Evolutionary conservation across 2,888 invertebrate genomes (phyloP), one percentile per base, ranked within the genome.

Genomic region (Caenorhabditis angaria): DNA sequence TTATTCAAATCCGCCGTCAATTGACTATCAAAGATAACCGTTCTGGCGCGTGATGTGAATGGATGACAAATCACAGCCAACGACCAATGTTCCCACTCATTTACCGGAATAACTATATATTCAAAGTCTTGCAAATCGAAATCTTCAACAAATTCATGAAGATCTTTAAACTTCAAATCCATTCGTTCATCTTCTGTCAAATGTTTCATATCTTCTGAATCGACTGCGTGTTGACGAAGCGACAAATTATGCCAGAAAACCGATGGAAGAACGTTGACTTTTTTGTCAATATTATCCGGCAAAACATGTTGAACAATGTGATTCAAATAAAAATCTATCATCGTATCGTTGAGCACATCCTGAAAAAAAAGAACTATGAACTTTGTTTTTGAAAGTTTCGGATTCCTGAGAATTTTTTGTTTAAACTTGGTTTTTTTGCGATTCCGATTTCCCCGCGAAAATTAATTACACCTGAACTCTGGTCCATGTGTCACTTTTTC

Each of bases 71-170:
- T 76, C 25, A 82, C 64, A 14, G 76, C 78, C 53, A 82, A 61
- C 8, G 82, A 80, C 85, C 85, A 85, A 66, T 85, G 85, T 54
- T 84, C 83, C 80, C 81, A 81, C 58, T 84, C 84, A 57, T 83
- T 82, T 57, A 85, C 78, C 4, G 85, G 85, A 22, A 85, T 70
- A 25, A 83, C 78, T 53, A 84, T 73, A 65, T 79, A 85, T 59
- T 85, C 85, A 32, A 83, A 78, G 50, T 85, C 84, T 28, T 83
- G 77, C 32, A 85, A 76, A 58, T 84, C 84, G 62, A 84, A 78
- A 48, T 83, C 81, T 50, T 81, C 74, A 10, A 82, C 78, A 51
- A 81, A 82, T 51, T 82, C 81, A 32, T 77, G 72, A 22, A 82
- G 67, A 64, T 81, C 80, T 14, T 61, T 64, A 61, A 81, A 81